These are phyloP conservation scores for Nebria ingens DNA, from an alignment of 1,140 invertebrate species.

Conservation along the genomic window DNA sequence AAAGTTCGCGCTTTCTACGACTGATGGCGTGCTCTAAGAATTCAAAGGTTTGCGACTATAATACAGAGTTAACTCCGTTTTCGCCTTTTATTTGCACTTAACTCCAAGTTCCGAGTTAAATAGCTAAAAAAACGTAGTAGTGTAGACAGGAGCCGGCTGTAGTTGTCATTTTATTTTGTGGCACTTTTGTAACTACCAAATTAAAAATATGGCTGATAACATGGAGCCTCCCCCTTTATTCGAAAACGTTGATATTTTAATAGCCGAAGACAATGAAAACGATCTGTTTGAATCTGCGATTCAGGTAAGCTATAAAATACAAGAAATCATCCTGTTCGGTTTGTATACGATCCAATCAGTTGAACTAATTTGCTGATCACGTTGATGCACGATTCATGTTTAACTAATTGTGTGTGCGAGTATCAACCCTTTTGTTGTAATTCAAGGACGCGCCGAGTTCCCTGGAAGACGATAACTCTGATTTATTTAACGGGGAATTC, in stretches of 20 bases:
- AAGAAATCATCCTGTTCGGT: no score
- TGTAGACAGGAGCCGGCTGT: neutral
- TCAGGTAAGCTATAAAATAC: slow-evolving; percentile 63
- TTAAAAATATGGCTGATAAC: slow-evolving; percentile 48
- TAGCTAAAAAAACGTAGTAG: no score
- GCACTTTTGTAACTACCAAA: neutral
- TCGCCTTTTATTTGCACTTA: no score
- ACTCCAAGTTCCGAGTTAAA: no score
- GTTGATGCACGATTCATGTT: slow-evolving; percentile 12
- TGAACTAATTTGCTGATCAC: slow-evolving; percentile 12
- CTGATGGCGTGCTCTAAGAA: no score
- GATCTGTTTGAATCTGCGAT: slow-evolving; percentile 69
- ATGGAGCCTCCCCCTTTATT: slow-evolving; percentile 57
- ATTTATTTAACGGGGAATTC: slow-evolving; percentile 23
- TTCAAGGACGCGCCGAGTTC: slow-evolving; percentile 18
- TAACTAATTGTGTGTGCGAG: slow-evolving; percentile 1
- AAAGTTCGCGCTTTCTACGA: no score
- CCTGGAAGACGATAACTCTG: slow-evolving; percentile 37
- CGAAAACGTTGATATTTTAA: slow-evolving; percentile 52
- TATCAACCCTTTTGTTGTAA: slow-evolving; percentile 14
- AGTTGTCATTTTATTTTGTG: neutral
- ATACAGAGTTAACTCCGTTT: no score
- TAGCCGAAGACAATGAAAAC: slow-evolving; percentile 58
- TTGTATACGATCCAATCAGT: no score
- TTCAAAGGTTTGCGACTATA: no score